phyloP scores from a whole-genome alignment of 1,140 invertebrate genomes.

The Physella acuta region DNA sequence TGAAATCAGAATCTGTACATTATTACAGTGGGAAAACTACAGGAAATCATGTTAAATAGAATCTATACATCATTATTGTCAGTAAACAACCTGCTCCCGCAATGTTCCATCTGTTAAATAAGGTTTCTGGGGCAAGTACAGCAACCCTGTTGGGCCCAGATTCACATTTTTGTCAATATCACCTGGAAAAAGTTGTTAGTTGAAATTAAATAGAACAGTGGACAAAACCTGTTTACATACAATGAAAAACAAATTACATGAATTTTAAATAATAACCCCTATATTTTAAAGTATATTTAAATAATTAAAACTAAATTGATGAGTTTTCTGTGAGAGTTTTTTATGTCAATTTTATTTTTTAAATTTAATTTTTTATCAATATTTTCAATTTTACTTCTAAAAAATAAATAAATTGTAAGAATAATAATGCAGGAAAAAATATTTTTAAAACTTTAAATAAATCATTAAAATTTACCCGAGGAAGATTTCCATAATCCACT shows the following conservation, averaged over 20 bases:
- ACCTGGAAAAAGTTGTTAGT: slow-evolving; percentile 43
- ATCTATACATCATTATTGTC: no score
- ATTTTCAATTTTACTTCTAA: not conserved
- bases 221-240: not conserved
- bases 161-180: slow-evolving; percentile 37
- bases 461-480: slow-evolving; percentile 38
- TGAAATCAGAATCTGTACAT: no score
- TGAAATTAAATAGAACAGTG: not conserved
- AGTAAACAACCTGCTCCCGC: slow-evolving; percentile 61
- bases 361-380: no score
- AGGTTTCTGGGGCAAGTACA: slow-evolving; percentile 68
- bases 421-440: not conserved
- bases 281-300: no score
- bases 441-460: not conserved
- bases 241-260: no score
- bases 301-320: not conserved
- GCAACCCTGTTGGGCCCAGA: slow-evolving; percentile 51
- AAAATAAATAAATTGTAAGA: no score
- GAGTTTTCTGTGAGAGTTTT: no score
- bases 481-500: slow-evolving; percentile 64
- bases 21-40: no score
- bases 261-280: no score
- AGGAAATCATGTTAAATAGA: no score
- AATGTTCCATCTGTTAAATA: slow-evolving; percentile 67
- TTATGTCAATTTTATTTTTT: no score